Evolutionary conservation across 2,797 vertebrate species (phyloP).

Genomic region (Sebastes trivittatus): DNA sequence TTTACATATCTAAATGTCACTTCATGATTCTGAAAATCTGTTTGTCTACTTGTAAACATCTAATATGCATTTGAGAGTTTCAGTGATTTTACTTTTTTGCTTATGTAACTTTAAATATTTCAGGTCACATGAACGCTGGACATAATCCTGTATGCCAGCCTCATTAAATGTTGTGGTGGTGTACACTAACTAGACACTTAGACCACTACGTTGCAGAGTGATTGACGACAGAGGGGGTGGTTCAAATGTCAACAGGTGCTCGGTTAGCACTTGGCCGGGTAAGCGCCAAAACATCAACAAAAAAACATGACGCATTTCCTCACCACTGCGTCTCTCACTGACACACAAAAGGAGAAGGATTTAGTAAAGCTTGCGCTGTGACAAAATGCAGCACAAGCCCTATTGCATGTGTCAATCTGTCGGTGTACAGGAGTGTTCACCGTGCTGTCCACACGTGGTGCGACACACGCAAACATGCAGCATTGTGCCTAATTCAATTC

Average conservation of each 20-base stretch:
- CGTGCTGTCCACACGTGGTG: neutral
- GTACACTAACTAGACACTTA: neutral
- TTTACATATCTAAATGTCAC: slow-evolving; percentile 1
- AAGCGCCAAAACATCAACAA: slow-evolving; percentile 29
- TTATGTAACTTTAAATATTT: neutral
- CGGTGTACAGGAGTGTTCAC: neutral
- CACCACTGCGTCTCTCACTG: neutral
- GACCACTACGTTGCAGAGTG: neutral
- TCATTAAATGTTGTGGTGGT: neutral
- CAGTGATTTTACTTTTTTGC: neutral
- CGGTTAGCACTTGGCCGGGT: slow-evolving; percentile 16
- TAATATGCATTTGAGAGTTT: neutral
- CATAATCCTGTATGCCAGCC: neutral
- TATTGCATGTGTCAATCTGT: slow-evolving; percentile 10
- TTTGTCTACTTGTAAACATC: neutral
- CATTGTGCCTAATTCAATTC: slow-evolving; percentile 29
- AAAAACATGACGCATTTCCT: slow-evolving; percentile 29
- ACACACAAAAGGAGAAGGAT: slow-evolving; percentile 28
- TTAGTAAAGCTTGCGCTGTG: slow-evolving; percentile 19
- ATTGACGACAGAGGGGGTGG: neutral
- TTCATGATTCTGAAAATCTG: neutral
- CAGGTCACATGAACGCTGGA: neutral
- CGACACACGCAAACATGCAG: slow-evolving; percentile 14
- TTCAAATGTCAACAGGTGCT: slow-evolving; percentile 57
- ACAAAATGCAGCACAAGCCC: slow-evolving; percentile 39